Conservation (phyloP, 92 coral and sea anemone genomes). For the Ricordea florida region DNA sequence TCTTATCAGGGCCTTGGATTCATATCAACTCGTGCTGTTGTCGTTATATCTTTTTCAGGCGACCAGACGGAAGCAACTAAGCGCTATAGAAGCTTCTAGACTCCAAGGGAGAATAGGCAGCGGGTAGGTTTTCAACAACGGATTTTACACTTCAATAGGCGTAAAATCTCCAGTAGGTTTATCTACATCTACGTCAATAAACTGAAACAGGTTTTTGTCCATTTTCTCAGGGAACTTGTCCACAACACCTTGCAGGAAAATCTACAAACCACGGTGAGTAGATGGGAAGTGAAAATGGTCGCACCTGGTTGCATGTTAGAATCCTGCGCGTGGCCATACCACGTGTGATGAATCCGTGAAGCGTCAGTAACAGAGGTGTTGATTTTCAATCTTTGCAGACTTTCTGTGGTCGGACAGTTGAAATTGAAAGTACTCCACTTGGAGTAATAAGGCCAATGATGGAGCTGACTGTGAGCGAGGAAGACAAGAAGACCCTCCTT, state of each 20-base stretch:
- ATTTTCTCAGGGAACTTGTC: conserved; percentile 53
- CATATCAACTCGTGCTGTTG: not conserved
- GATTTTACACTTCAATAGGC: too few species aligned
- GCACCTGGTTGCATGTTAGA: too few species aligned
- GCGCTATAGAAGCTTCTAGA: conserved; percentile 85
- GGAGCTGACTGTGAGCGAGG: conserved; percentile 30
- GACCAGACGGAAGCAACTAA: conserved; percentile 81
- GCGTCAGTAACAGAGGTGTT: too few species aligned
- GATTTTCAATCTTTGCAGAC: conserved; percentile 57
- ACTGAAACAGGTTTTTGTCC: not conserved
- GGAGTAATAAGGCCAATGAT: conserved; percentile 54
- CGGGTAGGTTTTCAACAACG: conserved; percentile 70
- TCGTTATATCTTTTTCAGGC: conserved; percentile 48
- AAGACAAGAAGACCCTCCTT: conserved; percentile 51
- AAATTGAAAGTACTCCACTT: conserved; percentile 79
- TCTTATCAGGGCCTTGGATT: not conserved
- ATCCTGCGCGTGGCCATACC: too few species aligned
- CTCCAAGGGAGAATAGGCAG: conserved; percentile 52
- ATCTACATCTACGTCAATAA: not conserved
- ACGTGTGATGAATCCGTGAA: too few species aligned
- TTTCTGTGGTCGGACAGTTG: conserved; percentile 90
- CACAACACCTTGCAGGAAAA: conserved; percentile 88
- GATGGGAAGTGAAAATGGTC: not conserved
- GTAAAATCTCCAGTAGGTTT: too few species aligned
- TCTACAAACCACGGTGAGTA: conserved; percentile 82